Conservation (phyloP, 2,113 vertebrate genomes). For the human region DNA sequence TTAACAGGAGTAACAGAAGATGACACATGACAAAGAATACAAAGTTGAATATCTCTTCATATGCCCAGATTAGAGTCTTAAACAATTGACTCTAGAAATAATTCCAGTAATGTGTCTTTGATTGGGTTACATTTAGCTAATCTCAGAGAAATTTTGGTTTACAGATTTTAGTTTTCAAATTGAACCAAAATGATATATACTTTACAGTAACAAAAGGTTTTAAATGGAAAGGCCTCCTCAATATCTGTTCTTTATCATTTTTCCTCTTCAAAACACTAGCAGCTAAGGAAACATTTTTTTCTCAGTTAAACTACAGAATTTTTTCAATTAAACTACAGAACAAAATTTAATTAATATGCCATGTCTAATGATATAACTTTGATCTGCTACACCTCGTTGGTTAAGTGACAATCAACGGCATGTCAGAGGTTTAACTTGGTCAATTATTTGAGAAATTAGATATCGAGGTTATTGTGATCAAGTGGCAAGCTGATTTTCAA, state of each 20-base stretch:
- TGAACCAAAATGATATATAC: not conserved
- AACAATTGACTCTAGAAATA: not conserved
- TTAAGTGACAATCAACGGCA: not conserved
- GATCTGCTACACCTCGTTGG: not conserved
- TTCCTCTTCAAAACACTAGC: not conserved
- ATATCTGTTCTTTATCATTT: not conserved
- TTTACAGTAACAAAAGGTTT: not conserved
- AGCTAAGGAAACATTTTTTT: not conserved
- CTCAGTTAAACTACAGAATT: no score
- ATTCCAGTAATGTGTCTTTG: not conserved
- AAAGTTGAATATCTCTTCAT: not conserved
- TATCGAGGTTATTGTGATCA: slow-evolving; percentile 33
- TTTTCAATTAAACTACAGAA: not conserved
- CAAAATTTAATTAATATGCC: slow-evolving; percentile 43
- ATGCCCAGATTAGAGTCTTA: not conserved
- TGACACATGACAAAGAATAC: not conserved
- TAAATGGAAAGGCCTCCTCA: not conserved
- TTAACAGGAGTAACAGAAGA: not conserved
- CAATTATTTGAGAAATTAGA: slow-evolving; percentile 64
- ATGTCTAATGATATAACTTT: not conserved
- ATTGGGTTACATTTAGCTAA: not conserved
- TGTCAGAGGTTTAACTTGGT: slow-evolving; percentile 43
- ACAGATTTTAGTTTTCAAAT: not conserved
- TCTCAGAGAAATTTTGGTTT: not conserved
- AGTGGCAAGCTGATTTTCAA: slow-evolving; percentile 69